A percentile compares a stretch with the other conserved stretches of the same genome.
These are phyloP conservation scores for Bradypodion pumilum DNA, from an alignment of 2,797 vertebrate genomes.

Conservation along the genomic window DNA sequence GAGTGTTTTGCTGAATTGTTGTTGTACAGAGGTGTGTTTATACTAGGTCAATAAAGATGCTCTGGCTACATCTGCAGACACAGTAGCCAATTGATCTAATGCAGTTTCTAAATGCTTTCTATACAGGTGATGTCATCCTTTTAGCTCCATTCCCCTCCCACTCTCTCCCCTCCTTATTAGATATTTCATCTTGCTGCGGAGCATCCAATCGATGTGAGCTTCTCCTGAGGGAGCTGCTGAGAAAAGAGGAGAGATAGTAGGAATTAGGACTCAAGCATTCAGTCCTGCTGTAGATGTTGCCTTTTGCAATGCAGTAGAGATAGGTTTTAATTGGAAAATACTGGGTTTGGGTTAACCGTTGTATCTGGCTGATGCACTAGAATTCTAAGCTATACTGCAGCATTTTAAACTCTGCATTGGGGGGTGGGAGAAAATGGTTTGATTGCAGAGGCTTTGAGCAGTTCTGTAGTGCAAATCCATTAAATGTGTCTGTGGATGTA, in stretches of 20 bases:
- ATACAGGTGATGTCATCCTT: constrained; percentile 99
- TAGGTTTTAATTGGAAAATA: constrained; percentile 71
- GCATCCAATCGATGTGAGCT: constrained; percentile 87
- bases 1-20: constrained; percentile 63
- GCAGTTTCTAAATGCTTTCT: constrained; percentile 88
- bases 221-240: constrained; percentile 84
- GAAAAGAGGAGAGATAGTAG: constrained; percentile 78
- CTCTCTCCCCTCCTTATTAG: constrained; percentile 87
- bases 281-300: constrained; percentile 68
- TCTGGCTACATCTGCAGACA: constrained; percentile 84
- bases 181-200: constrained; percentile 88
- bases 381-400: constrained; percentile 75
- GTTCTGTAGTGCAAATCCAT: constrained; percentile 71
- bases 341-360: constrained; percentile 67
- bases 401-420: constrained; percentile 75
- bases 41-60: constrained; percentile 84
- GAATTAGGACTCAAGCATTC: constrained; percentile 74
- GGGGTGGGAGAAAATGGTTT: constrained; percentile 56
- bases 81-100: constrained; percentile 92
- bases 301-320: constrained; percentile 64
- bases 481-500: constrained; percentile 55
- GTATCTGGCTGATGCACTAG: constrained; percentile 70
- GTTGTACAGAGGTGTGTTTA: constrained; percentile 55
- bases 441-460: constrained; percentile 70
- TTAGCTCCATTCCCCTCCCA: constrained; percentile 91